Percentiles rank a stretch among this genome's conserved stretches.
Evolutionary conservation across 2,888 invertebrate species (phyloP).

Genomic region (Synanthedon tipuliformis): DNA sequence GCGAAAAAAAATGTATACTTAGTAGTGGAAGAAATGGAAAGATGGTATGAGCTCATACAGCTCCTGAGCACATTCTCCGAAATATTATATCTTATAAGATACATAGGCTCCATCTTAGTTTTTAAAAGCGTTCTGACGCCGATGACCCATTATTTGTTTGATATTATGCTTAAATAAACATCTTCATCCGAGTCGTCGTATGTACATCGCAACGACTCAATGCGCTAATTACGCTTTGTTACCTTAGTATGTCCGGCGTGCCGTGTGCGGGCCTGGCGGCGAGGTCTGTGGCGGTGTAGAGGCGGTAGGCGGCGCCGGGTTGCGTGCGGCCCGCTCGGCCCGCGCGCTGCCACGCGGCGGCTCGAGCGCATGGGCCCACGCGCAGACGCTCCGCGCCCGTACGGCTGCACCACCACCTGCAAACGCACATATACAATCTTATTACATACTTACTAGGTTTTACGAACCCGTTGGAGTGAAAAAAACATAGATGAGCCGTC

Average conservation of each 20-base stretch:
- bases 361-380: constrained; percentile 86
- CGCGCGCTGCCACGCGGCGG: constrained; percentile 93
- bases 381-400: constrained; percentile 87
- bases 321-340: constrained; percentile 92
- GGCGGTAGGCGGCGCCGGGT: constrained; percentile 87
- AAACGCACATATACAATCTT: background rate
- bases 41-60: too few species aligned
- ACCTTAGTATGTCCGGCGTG: constrained; percentile 84
- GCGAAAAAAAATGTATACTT: too few species aligned
- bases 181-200: background rate
- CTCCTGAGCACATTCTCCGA: too few species aligned
- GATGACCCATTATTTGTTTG: background rate
- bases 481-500: too few species aligned
- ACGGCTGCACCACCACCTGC: constrained; percentile 79
- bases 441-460: too few species aligned
- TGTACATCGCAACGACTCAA: constrained; percentile 8
- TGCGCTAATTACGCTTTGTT: constrained; percentile 1
- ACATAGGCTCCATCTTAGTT: too few species aligned
- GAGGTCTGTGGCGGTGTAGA: constrained; percentile 85
- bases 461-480: too few species aligned
- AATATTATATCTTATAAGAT: too few species aligned
- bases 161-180: background rate
- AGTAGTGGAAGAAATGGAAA: too few species aligned
- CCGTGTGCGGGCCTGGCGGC: constrained; percentile 77
- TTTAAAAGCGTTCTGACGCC: too few species aligned